phyloP scores from a whole-genome alignment of 2,113 vertebrate species.

The Varanus komodoensis region DNA sequence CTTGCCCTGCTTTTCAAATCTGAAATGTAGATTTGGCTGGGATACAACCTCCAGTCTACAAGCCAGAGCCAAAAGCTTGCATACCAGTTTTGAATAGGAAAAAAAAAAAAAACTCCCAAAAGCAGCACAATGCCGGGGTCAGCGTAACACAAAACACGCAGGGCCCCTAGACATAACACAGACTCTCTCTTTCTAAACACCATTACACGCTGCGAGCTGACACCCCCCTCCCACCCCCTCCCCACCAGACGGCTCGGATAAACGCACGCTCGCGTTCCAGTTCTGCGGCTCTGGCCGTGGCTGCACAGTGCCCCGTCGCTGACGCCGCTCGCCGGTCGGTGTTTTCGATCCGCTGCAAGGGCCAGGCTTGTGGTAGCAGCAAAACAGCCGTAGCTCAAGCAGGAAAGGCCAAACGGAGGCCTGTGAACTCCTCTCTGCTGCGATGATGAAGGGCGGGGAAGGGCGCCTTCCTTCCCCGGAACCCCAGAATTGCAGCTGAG shows the following conservation, averaged over 20 bases:
- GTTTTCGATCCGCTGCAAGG: background rate
- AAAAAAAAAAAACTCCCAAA: no score
- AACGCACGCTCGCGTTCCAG: conserved; percentile 51
- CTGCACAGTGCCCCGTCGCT: conserved; percentile 46
- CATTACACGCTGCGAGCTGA: conserved; percentile 65
- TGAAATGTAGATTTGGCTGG: conserved; percentile 79
- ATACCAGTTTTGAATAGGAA: conserved; percentile 65
- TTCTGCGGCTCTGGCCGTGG: background rate
- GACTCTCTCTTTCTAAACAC: conserved; percentile 82
- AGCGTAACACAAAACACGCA: conserved; percentile 83
- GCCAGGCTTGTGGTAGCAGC: background rate
- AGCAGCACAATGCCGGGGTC: conserved; percentile 77
- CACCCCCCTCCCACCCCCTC: conserved; percentile 32
- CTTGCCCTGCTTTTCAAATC: conserved; percentile 76
- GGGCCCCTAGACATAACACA: conserved; percentile 88
- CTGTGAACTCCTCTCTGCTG: conserved; percentile 45
- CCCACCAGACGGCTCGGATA: conserved; percentile 42
- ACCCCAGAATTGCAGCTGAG: conserved; percentile 36
- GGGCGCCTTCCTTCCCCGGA: conserved; percentile 62
- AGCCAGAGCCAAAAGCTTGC: conserved; percentile 54
- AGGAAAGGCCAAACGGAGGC: conserved; percentile 42
- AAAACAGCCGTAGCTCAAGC: background rate
- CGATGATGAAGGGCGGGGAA: conserved; percentile 60
- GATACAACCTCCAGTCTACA: conserved; percentile 73
- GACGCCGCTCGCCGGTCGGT: conserved; percentile 34